phyloP scores from a whole-genome alignment of 2,113 vertebrate species.

The Numenius arquata region DNA sequence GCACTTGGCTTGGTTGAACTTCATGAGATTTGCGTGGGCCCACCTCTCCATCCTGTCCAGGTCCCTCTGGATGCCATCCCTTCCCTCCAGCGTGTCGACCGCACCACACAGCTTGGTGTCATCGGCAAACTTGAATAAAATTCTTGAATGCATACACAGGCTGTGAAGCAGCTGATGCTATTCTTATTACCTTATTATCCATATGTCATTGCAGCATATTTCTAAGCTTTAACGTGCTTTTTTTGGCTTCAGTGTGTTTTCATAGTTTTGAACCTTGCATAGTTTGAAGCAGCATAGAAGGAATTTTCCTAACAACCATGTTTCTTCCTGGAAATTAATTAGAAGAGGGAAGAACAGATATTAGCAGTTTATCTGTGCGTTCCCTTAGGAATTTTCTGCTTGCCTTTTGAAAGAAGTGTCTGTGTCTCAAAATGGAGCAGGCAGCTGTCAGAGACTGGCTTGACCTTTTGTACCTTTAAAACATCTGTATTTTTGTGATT shows the following conservation, averaged over 20 bases:
- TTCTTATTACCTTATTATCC: neutral
- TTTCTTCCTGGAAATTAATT: neutral
- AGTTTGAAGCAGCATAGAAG: neutral
- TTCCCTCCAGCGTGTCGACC: too few species aligned
- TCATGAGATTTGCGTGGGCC: too few species aligned
- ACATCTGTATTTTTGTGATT: neutral
- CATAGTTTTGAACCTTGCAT: neutral
- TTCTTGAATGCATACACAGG: neutral
- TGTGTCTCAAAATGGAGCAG: neutral
- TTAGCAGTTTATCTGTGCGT: neutral
- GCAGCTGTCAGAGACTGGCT: neutral
- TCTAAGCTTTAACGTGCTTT: neutral
- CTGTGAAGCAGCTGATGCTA: neutral
- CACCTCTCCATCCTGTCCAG: too few species aligned
- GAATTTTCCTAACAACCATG: neutral
- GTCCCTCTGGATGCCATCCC: too few species aligned
- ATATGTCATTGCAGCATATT: neutral
- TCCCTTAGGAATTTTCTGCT: neutral
- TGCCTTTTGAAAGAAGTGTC: neutral
- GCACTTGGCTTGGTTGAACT: too few species aligned
- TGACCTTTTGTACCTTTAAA: conserved; percentile 6
- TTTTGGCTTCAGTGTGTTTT: neutral
- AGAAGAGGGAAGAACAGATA: neutral
- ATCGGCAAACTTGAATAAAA: neutral
- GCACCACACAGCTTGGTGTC: too few species aligned